Evolutionary conservation across 2,113 vertebrate species (phyloP), one percentile per base, ranked within the genome.

Genomic region (Promerops cafer): DNA sequence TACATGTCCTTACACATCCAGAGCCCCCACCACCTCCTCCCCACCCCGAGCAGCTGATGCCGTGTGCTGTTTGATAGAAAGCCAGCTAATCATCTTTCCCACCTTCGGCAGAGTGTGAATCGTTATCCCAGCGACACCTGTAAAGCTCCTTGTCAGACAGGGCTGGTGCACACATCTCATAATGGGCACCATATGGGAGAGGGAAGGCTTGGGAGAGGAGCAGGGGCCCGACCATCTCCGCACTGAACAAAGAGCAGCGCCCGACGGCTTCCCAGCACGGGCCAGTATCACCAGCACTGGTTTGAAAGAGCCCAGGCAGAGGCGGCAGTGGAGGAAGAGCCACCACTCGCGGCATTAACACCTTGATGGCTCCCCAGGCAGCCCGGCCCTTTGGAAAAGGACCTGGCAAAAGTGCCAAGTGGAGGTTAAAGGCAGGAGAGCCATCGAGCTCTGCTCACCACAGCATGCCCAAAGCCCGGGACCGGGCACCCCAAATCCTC

Each of bases 41-140:
- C 54, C 20, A 16, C 47, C 13, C 14, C 10, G 71, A 89, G 35
- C 96, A 97, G 95, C 95, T 96, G 97, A 94, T 91, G 91, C 86
- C 8, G 16, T 4, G 91, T 64, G 95, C 69, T 64, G 75, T 10
- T 84, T 93, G 93, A 90, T 86, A 15, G 83, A 89, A 87, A 83
- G 83, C 71, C 83, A 89, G 88, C 92, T 97, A 96, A 97, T 96
- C 96, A 95, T 94, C 91, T 93, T 96, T 96, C 87, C 94, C 90
- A 95, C 93, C 93, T 96, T 93, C 82, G 13, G 61, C 8, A 30
- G 94, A 63, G 94, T 96, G 94, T 95, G 94, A 97, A 94, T 96
- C 93, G 63, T 97, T 97, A 97, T 80, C 91, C 78, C 8, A 16
- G 84, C 33, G 87, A 96, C 97, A 97, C 97, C 96, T 97, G 96